Conservation (phyloP, 2,888 invertebrate genomes). For the Uropetala carovei region DNA sequence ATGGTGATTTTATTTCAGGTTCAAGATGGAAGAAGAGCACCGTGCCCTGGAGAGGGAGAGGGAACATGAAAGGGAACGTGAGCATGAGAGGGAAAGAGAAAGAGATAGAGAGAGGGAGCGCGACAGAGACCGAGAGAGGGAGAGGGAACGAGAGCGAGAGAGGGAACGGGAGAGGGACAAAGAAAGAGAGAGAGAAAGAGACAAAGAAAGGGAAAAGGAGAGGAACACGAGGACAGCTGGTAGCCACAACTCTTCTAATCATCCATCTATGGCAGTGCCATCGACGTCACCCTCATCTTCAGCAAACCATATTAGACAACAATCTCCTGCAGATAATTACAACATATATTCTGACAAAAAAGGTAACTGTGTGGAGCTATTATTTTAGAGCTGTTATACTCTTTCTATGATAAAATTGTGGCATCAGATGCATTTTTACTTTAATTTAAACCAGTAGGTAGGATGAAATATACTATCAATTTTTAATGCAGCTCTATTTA, state of each 20-base stretch:
- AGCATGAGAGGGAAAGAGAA: constrained; percentile 76
- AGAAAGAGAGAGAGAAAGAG: constrained; percentile 75
- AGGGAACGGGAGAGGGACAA: constrained; percentile 74
- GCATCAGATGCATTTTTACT: too few relatives aligned
- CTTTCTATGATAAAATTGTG: background rate
- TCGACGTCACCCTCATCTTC: constrained; percentile 39
- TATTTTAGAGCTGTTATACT: background rate
- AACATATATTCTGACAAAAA: constrained; percentile 49
- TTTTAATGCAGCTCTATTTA: too few relatives aligned
- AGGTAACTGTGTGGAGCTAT: background rate
- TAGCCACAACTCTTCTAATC: background rate
- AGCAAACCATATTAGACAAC: constrained; percentile 37
- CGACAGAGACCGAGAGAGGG: constrained; percentile 73
- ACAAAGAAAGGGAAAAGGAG: constrained; percentile 74
- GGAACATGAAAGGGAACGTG: constrained; percentile 73
- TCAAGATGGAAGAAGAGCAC: constrained; percentile 85
- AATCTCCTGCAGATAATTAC: constrained; percentile 45
- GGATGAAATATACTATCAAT: too few relatives aligned
- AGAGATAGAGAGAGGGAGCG: constrained; percentile 76
- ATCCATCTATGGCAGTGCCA: constrained; percentile 17
- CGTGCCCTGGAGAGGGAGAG: constrained; percentile 76
- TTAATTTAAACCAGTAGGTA: too few relatives aligned
- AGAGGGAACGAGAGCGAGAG: constrained; percentile 76
- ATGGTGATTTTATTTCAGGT: constrained; percentile 73
- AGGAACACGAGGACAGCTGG: constrained; percentile 71